A percentile compares a stretch with the other conserved stretches of the same genome.
These are phyloP conservation scores for Clarias pachynema DNA, from an alignment of 2,797 vertebrate genomes.

Conservation along the genomic window DNA sequence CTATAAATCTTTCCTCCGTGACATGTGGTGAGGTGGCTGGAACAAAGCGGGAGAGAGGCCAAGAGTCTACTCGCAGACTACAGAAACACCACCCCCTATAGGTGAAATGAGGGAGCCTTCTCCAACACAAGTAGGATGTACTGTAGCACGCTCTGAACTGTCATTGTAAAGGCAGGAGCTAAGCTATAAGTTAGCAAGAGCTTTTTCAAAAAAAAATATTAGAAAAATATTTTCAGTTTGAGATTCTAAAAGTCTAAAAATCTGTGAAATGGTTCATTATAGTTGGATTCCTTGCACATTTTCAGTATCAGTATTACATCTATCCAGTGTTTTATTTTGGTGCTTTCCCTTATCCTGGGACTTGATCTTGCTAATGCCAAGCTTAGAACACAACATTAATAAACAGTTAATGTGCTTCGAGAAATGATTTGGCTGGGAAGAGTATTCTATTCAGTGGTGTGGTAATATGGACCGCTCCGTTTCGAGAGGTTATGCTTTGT, in stretches of 20 bases:
- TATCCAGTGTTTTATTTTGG: not conserved
- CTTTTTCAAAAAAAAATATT: too few relatives aligned
- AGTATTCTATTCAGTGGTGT: not conserved
- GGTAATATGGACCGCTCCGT: not conserved
- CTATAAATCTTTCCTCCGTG: slow-evolving; percentile 49
- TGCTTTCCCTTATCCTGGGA: not conserved
- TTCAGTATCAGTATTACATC: not conserved
- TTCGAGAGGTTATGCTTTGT: not conserved
- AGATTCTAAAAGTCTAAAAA: not conserved
- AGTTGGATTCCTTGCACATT: not conserved
- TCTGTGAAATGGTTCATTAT: not conserved
- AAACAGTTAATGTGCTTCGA: not conserved
- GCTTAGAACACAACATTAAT: not conserved
- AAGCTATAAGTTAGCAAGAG: not conserved
- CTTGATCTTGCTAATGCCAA: slow-evolving; percentile 4
- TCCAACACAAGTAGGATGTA: not conserved
- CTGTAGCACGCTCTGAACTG: not conserved
- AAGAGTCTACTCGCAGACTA: slow-evolving; percentile 41
- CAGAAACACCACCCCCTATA: slow-evolving; percentile 61
- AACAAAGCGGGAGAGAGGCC: slow-evolving; percentile 52
- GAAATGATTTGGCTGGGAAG: slow-evolving; percentile 4
- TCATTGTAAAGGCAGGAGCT: not conserved
- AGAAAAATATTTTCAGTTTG: not conserved
- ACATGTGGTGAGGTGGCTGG: slow-evolving; percentile 41
- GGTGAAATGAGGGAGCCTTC: slow-evolving; percentile 18